Percentiles rank a stretch among this genome's conserved stretches.
Conservation (phyloP, 2,113 vertebrate species). For the Pelecanoides urinatrix region DNA sequence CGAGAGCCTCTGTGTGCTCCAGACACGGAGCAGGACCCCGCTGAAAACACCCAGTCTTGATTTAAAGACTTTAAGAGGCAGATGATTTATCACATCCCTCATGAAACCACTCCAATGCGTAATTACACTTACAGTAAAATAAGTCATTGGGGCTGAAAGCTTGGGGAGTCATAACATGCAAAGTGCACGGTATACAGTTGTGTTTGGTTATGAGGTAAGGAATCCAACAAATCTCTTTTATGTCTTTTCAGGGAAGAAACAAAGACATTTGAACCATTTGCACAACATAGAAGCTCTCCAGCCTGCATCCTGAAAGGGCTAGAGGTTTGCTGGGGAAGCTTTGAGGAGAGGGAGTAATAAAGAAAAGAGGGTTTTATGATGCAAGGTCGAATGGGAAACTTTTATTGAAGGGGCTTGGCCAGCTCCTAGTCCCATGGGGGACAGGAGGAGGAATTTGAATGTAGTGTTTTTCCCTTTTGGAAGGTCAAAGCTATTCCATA, state of each 20-base stretch:
- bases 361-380: background rate
- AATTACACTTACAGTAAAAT: slow-evolving; percentile 30
- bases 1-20: background rate
- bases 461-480: background rate
- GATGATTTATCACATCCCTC: slow-evolving; percentile 23
- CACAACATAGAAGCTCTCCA: background rate
- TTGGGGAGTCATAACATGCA: background rate
- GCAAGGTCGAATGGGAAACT: background rate
- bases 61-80: background rate
- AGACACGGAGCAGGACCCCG: background rate
- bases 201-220: background rate
- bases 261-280: background rate
- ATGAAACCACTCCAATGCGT: slow-evolving; percentile 1
- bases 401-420: background rate
- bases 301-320: background rate
- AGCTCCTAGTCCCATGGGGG: background rate
- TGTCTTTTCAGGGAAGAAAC: slow-evolving; percentile 15
- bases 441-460: slow-evolving; percentile 1
- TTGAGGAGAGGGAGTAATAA: background rate
- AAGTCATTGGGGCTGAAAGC: background rate
- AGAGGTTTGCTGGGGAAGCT: slow-evolving; percentile 4
- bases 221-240: background rate
- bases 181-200: background rate
- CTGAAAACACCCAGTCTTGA: background rate
- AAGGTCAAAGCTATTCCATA: slow-evolving; percentile 47